These are phyloP conservation scores for Silurus aristotelis DNA, from an alignment of 2,797 vertebrate genomes.

Conservation along the genomic window DNA sequence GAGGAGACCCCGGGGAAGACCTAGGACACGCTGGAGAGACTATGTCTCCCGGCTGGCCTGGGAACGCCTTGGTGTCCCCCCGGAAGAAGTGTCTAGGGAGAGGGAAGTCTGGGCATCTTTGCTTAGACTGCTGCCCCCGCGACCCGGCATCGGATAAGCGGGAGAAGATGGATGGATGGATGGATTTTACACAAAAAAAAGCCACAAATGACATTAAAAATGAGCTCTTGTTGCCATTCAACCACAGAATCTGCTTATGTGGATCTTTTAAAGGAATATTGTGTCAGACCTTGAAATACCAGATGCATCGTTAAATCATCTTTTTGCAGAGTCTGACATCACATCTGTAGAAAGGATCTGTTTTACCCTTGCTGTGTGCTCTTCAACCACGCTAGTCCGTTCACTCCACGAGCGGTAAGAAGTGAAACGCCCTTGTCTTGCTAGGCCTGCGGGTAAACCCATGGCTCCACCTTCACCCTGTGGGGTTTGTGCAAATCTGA, in stretches of 20 bases:
- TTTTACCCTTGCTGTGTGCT: conserved; percentile 25
- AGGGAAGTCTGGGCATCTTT: no score
- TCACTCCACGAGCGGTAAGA: conserved; percentile 16
- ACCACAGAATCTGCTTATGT: background rate
- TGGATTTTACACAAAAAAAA: no score
- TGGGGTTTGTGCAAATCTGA: background rate
- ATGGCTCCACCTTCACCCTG: background rate
- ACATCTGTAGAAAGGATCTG: background rate
- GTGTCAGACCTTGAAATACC: background rate
- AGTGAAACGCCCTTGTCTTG: background rate
- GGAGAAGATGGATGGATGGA: no score
- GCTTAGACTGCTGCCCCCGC: no score
- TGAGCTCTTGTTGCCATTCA: background rate
- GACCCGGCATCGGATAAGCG: no score
- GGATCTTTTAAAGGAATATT: background rate
- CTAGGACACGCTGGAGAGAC: no score
- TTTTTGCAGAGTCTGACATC: background rate
- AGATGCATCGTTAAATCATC: background rate
- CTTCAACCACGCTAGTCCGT: conserved; percentile 8
- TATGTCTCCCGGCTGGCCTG: no score
- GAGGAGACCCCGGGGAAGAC: no score
- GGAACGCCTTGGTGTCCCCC: no score
- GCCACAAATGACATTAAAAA: background rate
- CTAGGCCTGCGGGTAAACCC: background rate
- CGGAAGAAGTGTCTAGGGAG: no score